A percentile compares a stretch with the other conserved stretches of the same genome.
These are phyloP conservation scores for Oryzias dopingdopingensis DNA, from an alignment of 2,797 vertebrate species.

Conservation along the genomic window DNA sequence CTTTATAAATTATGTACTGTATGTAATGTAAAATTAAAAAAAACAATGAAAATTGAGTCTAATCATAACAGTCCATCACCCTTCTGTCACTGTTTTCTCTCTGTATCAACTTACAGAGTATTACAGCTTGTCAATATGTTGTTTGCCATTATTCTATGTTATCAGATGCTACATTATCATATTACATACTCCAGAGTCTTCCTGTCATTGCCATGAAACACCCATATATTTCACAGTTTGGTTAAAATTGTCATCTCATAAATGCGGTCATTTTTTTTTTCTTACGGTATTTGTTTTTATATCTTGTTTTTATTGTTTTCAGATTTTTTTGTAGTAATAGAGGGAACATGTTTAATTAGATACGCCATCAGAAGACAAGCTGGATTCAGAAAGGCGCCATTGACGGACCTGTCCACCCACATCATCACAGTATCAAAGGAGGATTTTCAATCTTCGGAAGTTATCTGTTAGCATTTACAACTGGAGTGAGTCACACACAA, in stretches of 20 bases:
- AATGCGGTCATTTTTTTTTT: neutral
- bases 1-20: too few relatives aligned
- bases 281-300: constrained; percentile 5
- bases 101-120: too few relatives aligned
- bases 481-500: constrained; percentile 58
- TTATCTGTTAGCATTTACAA: constrained; percentile 59
- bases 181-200: neutral
- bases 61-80: too few relatives aligned
- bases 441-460: constrained; percentile 53
- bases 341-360: constrained; percentile 34
- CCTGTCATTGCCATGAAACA: too few relatives aligned
- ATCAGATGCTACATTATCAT: neutral
- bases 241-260: too few relatives aligned
- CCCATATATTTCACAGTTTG: too few relatives aligned
- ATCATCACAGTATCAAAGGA: constrained; percentile 58
- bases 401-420: constrained; percentile 63
- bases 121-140: too few relatives aligned
- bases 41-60: too few relatives aligned
- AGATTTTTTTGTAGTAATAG: neutral
- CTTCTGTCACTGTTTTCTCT: too few relatives aligned
- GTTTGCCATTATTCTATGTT: too few relatives aligned
- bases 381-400: constrained; percentile 36
- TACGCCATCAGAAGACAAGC: constrained; percentile 25
- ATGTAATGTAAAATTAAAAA: too few relatives aligned
- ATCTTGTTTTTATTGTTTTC: constrained; percentile 4